Percentiles rank a stretch among this genome's conserved stretches.
Conservation (phyloP, 2,113 vertebrate species). For the Hassar affinis region DNA sequence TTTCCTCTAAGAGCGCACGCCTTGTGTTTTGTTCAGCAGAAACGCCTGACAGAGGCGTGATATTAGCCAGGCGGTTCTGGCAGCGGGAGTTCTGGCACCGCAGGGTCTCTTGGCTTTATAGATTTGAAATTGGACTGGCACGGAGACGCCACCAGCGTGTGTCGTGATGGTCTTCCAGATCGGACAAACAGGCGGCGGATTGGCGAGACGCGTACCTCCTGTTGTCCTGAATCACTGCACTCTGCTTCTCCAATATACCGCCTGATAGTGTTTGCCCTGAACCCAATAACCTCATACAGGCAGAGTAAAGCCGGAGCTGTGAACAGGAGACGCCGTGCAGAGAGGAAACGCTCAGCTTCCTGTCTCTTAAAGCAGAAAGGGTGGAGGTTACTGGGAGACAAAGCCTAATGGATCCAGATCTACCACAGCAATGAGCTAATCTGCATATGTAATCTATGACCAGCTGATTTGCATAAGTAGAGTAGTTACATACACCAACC, state of each 20-base stretch:
- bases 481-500: too few species aligned
- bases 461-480: too few species aligned
- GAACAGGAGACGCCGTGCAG: background rate
- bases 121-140: slow-evolving; percentile 52
- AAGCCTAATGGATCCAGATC: background rate
- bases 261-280: slow-evolving; percentile 32
- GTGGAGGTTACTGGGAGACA: too few species aligned
- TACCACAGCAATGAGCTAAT: background rate
- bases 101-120: slow-evolving; percentile 54
- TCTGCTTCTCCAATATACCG: slow-evolving; percentile 18
- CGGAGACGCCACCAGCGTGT: slow-evolving; percentile 40
- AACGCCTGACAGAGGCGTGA: slow-evolving; percentile 28
- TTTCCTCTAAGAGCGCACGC: background rate
- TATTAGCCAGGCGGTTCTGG: slow-evolving; percentile 22
- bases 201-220: slow-evolving; percentile 13
- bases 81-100: slow-evolving; percentile 34
- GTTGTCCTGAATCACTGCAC: slow-evolving; percentile 30
- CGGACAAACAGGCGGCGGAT: background rate
- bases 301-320: background rate
- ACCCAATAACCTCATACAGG: slow-evolving; percentile 26
- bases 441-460: background rate
- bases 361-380: background rate
- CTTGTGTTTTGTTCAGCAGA: slow-evolving; percentile 44
- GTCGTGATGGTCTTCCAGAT: slow-evolving; percentile 39
- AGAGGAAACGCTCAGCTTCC: background rate